Evolutionary conservation across 1,140 invertebrate species (phyloP), one percentile per base, ranked within the genome.

Genomic region (Bombyx mandarina): DNA sequence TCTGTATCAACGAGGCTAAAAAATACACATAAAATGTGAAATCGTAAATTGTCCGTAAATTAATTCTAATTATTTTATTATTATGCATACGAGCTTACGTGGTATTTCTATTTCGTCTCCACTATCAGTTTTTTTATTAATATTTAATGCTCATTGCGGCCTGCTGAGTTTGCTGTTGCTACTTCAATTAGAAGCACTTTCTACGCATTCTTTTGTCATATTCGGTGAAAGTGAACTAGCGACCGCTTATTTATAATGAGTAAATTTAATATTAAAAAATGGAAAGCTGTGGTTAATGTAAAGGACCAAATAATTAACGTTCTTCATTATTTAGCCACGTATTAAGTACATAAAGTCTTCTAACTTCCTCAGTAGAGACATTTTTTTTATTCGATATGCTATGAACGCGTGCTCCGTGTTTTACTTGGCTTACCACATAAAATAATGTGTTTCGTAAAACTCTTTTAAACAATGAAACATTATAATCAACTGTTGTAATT

Each of bases 151-250:
- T 51, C 42, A 6, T 51, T 51, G 9, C 50, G 22, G 5, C 50
- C 50, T 8, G 6, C 8, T 8, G n/a, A 35, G 50, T 51, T 35
- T 35, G n/a, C 7, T 9, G 50, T 35, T 35, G 18, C 26, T 53
- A 44, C 45, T 18, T 49, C 53, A 46, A 44, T 46, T 54, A 49
- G 10, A 49, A 48, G 3, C 26, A 56, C 54, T 56, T 56, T 56
- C 54, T 55, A 56, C 54, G 9, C 54, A 48, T 49, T 56, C 54
- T 18, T 56, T 44, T 56, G 54, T 56, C 46, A 48, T 49, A 48
- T 48, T 56, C 22, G 22, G 54, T 48, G 46, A 56, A 56, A 56
- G 54, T 56, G 26, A n/a, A 48, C n/a, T 52, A 44, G 45, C 26
- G 2, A 42, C 10, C 47, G 43, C 9, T 9, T 56, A 49, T 43